Conservation (phyloP, 2,888 invertebrate species). For the Malacosoma neustria region DNA sequence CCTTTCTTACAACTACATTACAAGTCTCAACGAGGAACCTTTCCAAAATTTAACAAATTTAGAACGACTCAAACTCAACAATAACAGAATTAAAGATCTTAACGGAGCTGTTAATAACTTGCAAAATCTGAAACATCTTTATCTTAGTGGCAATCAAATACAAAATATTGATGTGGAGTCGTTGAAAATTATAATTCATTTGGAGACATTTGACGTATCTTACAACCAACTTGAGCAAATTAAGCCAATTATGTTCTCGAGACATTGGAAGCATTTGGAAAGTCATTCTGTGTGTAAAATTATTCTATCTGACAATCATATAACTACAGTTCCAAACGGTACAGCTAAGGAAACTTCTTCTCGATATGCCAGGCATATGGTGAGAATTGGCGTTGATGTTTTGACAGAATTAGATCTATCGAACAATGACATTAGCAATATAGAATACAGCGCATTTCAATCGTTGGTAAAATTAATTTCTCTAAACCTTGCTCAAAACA, state of each 20-base stretch:
- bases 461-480: conserved; percentile 34
- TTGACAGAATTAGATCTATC: conserved; percentile 52
- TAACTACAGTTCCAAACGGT: conserved; percentile 38
- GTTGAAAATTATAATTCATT: conserved; percentile 44
- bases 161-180: conserved; percentile 41
- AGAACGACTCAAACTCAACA: conserved; percentile 35
- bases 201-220: conserved; percentile 57
- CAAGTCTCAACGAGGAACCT: conserved; percentile 41
- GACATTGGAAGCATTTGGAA: conserved; percentile 51
- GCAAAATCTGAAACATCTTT: conserved; percentile 43
- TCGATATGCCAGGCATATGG: conserved; percentile 24
- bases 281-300: conserved; percentile 45
- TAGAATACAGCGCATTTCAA: conserved; percentile 51
- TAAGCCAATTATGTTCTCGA: conserved; percentile 38
- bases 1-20: conserved; percentile 42
- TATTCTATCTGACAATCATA: conserved; percentile 42
- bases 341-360: conserved; percentile 26
- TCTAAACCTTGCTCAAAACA: conserved; percentile 48
- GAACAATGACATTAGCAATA: conserved; percentile 36
- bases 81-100: conserved; percentile 47
- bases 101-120: conserved; percentile 55
- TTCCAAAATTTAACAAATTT: conserved; percentile 46
- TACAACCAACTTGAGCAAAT: conserved; percentile 39
- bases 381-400: conserved; percentile 24
- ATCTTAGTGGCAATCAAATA: conserved; percentile 42